Evolutionary conservation across 2,888 invertebrate genomes (phyloP), one percentile per base, ranked within the genome.

Genomic region (Rhagonycha lutea): DNA sequence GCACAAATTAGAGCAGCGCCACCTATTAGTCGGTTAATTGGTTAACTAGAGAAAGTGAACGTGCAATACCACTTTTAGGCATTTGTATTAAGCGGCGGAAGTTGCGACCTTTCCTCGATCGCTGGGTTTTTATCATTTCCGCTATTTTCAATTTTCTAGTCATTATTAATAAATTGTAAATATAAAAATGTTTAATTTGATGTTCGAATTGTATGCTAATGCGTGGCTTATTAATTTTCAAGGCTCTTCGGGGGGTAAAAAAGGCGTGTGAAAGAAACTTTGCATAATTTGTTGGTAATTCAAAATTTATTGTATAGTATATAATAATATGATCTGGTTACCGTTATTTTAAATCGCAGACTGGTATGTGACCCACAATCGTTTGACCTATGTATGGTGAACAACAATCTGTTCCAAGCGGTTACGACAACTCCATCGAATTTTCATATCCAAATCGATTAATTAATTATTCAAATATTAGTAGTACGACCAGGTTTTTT

Each of bases 301-400:
- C 47, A 47, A n/a, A 47, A 47, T 47, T 47, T 47, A 47, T 47
- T 47, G 47, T 47, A n/a, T 47, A 47, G 18, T 24, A 18, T 18
- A 18, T 18, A 18, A 2, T 18, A 18, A 18, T 18, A 65, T 65
- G 63, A 65, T 65, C 26, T 65, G 7, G 12, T 65, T 24, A 65
- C 63, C 63, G 63, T 65, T 65, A 65, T 65, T n/a, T 65, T 65
- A 65, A 65, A 65, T 65, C 63, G 63, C 63, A n/a, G 12, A 65
- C 63, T 24, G 63, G 63, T 65, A 65, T 65, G 63, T 65, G 63
- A 65, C 63, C 63, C 63, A 65, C 63, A 65, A 65, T 65, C 63
- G 63, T 65, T n/a, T 65, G 63, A 65, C 63, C 63, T 47, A 47
- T 47, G 47, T 47, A 47, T 47, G 47, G 47, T 7, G n/a, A 47